Base-by-base conservation (phyloP, 2,797 vertebrate genomes). In the Silurus aristotelis region DNA sequence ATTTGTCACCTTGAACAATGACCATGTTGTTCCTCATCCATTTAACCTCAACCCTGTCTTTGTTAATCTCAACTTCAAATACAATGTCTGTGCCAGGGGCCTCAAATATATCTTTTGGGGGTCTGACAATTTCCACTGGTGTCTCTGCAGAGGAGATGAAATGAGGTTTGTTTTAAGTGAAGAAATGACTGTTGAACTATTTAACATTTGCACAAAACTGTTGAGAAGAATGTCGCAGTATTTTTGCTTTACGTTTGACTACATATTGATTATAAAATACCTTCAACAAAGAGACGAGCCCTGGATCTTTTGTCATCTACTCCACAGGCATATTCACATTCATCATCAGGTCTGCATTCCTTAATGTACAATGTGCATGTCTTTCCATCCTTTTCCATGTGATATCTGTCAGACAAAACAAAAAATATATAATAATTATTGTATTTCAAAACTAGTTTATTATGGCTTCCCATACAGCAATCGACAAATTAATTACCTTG, bases 21-120 rank as follows among this genome's bases (percentile, higher is more conserved):
- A 99, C 95, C 97, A 99, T 99, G 90, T 99, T 99, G 92, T 99
- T 99, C 91, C 97, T 97, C 91, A 99, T 92, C 98, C 98, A 99
- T 85, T 97, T 98, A 70, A 99, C 96, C 82, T 99, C 97, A 89
- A 99, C 98, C 79, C 96, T 94, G 89, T 99, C 98, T 93, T 99
- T 99, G 93, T 99, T 99, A 84, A 99, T 93, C 90, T 99, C 98
- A 46, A 95, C 97, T 87, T 96, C 96, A 81, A 98, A 99, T 88
- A 99, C 95, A 2, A 99, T 91, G 89, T 99, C 98, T 15, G 96
- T 92, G 80, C 96, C 97, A 6, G 98, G 98, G 72, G 97, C 95
- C 91, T 99, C 96, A 19, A 96, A 97, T 85, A 95, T 90, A 91
- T 99, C 97, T 93, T 95, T 94, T 22, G 98, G 98, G 15, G 98